Evolutionary conservation across 1,140 invertebrate species (phyloP).

Genomic region (Drosophila bocki): DNA sequence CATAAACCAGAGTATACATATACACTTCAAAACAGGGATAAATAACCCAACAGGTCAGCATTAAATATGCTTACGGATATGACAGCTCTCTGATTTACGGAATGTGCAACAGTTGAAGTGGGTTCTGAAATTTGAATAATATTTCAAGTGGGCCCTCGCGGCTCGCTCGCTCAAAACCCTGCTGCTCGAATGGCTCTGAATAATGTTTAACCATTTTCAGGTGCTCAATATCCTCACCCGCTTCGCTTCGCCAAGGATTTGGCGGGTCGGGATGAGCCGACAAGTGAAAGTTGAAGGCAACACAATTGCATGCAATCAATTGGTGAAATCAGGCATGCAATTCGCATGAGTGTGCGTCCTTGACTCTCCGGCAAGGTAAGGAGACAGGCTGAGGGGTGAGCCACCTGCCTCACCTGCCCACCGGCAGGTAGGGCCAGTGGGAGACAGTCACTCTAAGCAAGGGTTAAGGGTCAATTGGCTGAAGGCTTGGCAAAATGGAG

Average conservation of each 20-base stretch:
- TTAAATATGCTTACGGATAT: slow-evolving; percentile 15
- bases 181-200: slow-evolving; percentile 18
- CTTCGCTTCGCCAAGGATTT: not conserved
- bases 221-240: slow-evolving; percentile 8
- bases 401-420: too few species aligned
- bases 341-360: slow-evolving; percentile 31
- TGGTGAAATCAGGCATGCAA: slow-evolving; percentile 43
- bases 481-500: slow-evolving; percentile 15
- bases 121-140: slow-evolving; percentile 22
- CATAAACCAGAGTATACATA: not conserved
- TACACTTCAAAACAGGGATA: not conserved
- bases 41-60: not conserved
- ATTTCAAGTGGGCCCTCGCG: slow-evolving; percentile 1
- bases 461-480: slow-evolving; percentile 43
- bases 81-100: slow-evolving; percentile 15
- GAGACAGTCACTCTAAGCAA: slow-evolving; percentile 22
- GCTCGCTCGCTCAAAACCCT: not conserved
- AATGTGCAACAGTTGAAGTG: slow-evolving; percentile 41
- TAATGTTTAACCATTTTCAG: slow-evolving; percentile 27
- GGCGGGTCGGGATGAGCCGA: slow-evolving; percentile 12
- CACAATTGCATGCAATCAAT: slow-evolving; percentile 62
- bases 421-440: not conserved
- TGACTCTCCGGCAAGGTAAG: slow-evolving; percentile 20
- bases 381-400: not conserved
- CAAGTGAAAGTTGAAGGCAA: slow-evolving; percentile 31